Percentiles rank a stretch among this genome's conserved stretches.
phyloP scores from a whole-genome alignment of 2,797 vertebrate species.

The Centropyge bicolor region DNA sequence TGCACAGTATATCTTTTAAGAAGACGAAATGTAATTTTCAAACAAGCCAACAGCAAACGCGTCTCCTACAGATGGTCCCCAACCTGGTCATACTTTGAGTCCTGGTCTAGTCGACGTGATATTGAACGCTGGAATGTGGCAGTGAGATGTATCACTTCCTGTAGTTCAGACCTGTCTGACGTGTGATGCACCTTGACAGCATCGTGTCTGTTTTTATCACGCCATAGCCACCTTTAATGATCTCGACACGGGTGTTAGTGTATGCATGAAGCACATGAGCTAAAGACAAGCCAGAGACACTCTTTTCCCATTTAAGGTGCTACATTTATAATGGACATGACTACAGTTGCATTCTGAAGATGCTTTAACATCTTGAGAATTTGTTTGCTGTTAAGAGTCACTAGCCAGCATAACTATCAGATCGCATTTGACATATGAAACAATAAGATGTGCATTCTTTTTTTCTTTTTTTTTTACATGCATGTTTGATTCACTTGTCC shows the following conservation, averaged over 20 bases:
- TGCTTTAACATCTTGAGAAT: background rate
- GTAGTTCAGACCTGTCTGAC: background rate
- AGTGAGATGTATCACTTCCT: conserved; percentile 1
- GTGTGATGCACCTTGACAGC: background rate
- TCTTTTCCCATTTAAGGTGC: background rate
- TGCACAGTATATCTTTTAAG: background rate
- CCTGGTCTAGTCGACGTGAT: background rate
- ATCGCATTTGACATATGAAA: background rate
- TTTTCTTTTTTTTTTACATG: background rate
- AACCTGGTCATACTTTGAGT: background rate
- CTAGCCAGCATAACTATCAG: background rate
- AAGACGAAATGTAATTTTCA: background rate
- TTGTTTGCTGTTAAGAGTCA: background rate
- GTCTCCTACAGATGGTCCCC: background rate
- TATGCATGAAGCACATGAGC: background rate
- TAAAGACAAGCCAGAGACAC: background rate
- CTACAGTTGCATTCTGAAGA: no score
- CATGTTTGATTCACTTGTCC: background rate
- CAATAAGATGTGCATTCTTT: background rate
- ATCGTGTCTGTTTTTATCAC: background rate
- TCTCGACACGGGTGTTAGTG: background rate
- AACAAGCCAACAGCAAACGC: background rate
- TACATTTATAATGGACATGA: background rate
- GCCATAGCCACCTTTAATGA: background rate
- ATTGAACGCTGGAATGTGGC: background rate